A percentile compares a stretch with the other conserved stretches of the same genome.
phyloP scores from a whole-genome alignment of 2,888 invertebrate species.

The Campaea margaritaria region DNA sequence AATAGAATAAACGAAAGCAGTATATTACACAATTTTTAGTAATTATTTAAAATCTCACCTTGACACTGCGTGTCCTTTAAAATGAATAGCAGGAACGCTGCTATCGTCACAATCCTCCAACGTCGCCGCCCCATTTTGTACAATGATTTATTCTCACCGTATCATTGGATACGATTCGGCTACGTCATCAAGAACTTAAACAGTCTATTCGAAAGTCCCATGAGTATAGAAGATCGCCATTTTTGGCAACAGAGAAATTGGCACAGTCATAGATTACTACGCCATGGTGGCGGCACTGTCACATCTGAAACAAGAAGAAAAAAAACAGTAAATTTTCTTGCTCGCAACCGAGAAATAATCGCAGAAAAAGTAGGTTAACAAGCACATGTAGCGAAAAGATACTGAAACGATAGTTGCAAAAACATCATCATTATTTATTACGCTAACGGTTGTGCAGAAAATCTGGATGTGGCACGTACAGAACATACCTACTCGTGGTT shows the following conservation, averaged over 20 bases:
- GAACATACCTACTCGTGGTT: too few species aligned
- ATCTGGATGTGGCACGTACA: constrained; percentile 40
- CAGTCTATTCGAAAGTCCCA: constrained; percentile 55
- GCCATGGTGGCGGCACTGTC: constrained; percentile 59
- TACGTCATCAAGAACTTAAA: constrained; percentile 51
- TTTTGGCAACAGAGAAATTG: constrained; percentile 54
- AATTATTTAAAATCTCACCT: constrained; percentile 61
- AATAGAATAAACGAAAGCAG: too few species aligned
- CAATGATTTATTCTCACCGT: constrained; percentile 67
- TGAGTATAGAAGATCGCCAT: constrained; percentile 56
- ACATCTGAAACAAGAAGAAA: constrained; percentile 74
- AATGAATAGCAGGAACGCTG: constrained; percentile 74
- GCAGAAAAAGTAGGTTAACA: constrained; percentile 47
- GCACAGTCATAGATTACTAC: constrained; percentile 58
- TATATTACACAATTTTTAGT: too few species aligned
- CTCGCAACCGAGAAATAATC: constrained; percentile 23
- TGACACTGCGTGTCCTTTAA: constrained; percentile 77
- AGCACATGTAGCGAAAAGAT: constrained; percentile 39
- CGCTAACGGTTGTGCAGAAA: constrained; percentile 5
- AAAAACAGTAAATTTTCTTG: constrained; percentile 16
- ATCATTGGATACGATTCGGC: constrained; percentile 64
- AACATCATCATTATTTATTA: constrained; percentile 20
- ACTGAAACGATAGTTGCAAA: constrained; percentile 35
- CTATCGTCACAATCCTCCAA: constrained; percentile 76
- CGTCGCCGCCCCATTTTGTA: constrained; percentile 78